Base-by-base conservation (phyloP, 2,888 invertebrate genomes). In the Cordilura impudica region DNA sequence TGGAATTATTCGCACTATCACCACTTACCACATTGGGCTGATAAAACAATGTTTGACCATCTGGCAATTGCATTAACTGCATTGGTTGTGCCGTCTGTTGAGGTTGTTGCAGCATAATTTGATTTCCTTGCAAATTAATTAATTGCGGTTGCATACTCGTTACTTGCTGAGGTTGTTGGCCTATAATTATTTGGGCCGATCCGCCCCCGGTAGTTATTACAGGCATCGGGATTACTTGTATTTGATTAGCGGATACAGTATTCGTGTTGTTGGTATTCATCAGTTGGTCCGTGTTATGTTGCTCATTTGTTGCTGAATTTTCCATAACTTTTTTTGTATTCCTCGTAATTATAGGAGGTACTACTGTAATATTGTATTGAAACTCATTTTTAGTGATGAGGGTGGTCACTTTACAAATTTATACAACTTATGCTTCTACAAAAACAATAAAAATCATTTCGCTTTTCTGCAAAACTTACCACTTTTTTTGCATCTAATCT, bases 21-120 rank as follows among this genome's bases (percentile, higher is more conserved):
- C 78, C 76, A 0, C 61, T 67, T n/a, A 87, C 83, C 14, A 86
- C 18, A 4, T 84, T 75, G 47, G 96, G 96, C 87, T 98, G 97
- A 78, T 89, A 89, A 88, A 97, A 97, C 84, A 96, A 95, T 0
- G 97, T 97, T 90, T 98, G 98, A 0, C 98, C 98, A 89, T 97
- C 97, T 0, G 96, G 93, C 0, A 97, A 95, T 88, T 97, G 98
- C 35, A 98, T 94, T 47, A 98, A 91, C 89, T 97, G 97, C 43
- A 96, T 93, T 1, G 89, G 86, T 47, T 86, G 86, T 0, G 88
- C 81, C 83, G 84, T 56, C 53, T 88, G 89, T 56, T 87, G 87
- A 0, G 87, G 85, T 45, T 85, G 85, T 79, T 90, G 90, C 21
- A 90, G 81, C 88, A 90, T 90, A 23, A 90, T 86, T 74, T 89